Conservation (phyloP, 2,797 vertebrate genomes). For the Helarctos malayanus region DNA sequence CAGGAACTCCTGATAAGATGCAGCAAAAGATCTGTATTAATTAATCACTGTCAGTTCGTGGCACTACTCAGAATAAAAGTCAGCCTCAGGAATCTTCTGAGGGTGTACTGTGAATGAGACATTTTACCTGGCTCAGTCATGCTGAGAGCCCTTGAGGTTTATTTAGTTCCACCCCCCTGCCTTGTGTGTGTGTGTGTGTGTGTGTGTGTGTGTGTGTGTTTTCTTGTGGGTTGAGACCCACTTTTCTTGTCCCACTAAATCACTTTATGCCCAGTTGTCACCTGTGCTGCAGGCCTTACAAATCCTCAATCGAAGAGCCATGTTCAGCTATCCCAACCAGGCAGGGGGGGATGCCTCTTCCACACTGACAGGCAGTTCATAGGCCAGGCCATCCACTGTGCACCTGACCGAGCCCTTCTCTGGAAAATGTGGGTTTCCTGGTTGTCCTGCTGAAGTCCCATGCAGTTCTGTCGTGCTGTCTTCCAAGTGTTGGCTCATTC, state of each 20-base stretch:
- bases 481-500: neutral
- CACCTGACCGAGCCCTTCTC: neutral
- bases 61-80: neutral
- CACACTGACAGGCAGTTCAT: neutral
- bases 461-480: neutral
- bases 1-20: neutral
- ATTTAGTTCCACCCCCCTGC: neutral
- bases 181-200: neutral
- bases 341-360: neutral
- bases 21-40: neutral
- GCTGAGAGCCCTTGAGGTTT: neutral
- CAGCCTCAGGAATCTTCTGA: neutral
- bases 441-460: neutral
- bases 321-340: neutral
- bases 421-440: neutral
- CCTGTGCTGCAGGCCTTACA: neutral
- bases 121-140: neutral
- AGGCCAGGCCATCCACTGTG: neutral
- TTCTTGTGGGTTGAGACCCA: neutral
- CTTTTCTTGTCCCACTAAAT: neutral
- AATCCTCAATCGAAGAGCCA: neutral
- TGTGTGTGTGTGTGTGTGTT: neutral
- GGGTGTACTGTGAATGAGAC: neutral
- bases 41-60: neutral
- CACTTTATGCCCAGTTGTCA: neutral